Evolutionary conservation across 2,797 vertebrate species (phyloP), one percentile per base, ranked within the genome.

Genomic region (Chelidonichthys spinosus): DNA sequence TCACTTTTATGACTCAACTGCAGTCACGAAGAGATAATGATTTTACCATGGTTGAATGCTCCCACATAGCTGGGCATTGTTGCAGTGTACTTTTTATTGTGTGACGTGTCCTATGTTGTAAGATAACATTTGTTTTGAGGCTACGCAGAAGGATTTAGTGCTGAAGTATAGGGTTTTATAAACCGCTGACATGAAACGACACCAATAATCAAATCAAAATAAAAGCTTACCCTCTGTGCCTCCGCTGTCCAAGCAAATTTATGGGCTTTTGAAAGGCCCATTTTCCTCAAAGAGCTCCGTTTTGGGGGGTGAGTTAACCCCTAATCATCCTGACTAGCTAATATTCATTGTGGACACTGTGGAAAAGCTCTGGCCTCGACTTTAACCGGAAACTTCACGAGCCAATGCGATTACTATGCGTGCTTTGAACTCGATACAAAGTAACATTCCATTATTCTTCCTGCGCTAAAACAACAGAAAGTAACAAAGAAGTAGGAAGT

Each of bases 171-270:
- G 74, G 61, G 66, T 47, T 78, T 83, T 70, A 61, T 58, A 82
- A 81, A 76, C 74, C 39, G 60, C 78, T 74, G 82, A 83, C 82
- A 90, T 90, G 71, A 90, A 90, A 85, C 84, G 85, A 85, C 82
- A 85, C 64, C 66, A 84, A 89, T 90, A 92, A 91, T 93, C 77
- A 72, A 90, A 93, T 94, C 72, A 89, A 92, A 91, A 92, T 92
- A 84, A 81, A 88, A 89, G 68, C 72, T 82, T 83, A 63, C 78
- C 63, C 71, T 84, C 69, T 84, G 72, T 77, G 74, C 81, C 79
- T 81, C 72, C 37, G 64, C 84, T 92, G 91, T 92, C 89, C 92
- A 82, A 91, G 83, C 84, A 89, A 89, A 91, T 89, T 39, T 78
- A 71, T 86, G 81, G 70, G 60, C 78, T 72, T 89, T 78, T 74